These are phyloP conservation scores for Chionomys nivalis DNA, from an alignment of 2,113 vertebrate genomes.

Conservation along the genomic window DNA sequence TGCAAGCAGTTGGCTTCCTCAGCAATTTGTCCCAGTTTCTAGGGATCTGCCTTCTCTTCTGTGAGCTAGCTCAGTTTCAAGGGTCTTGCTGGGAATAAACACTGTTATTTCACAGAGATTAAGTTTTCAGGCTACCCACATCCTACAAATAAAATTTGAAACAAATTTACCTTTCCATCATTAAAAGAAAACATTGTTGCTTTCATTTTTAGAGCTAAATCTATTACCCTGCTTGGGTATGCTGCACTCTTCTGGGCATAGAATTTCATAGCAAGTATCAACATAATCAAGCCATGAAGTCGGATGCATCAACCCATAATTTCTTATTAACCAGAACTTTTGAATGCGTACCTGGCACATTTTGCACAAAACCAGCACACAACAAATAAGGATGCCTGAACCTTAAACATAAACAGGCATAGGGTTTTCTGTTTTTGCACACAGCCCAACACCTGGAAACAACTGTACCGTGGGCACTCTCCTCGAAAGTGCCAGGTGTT, in stretches of 20 bases:
- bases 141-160: slow-evolving; percentile 27
- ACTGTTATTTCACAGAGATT: slow-evolving; percentile 34
- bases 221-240: slow-evolving; percentile 78
- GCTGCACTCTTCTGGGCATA: slow-evolving; percentile 82
- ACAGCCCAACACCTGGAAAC: slow-evolving; percentile 30
- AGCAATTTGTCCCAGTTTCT: neutral
- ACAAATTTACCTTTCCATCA: slow-evolving; percentile 39
- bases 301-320: neutral
- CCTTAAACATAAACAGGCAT: neutral
- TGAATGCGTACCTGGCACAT: neutral
- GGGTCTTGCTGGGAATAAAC: neutral
- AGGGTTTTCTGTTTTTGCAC: neutral
- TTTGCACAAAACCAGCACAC: slow-evolving; percentile 18
- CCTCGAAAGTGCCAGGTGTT: slow-evolving; percentile 48
- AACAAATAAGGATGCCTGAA: neutral
- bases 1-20: neutral
- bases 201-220: slow-evolving; percentile 50
- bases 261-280: slow-evolving; percentile 76
- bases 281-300: slow-evolving; percentile 18
- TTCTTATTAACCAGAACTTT: slow-evolving; percentile 32
- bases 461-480: neutral
- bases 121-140: slow-evolving; percentile 32
- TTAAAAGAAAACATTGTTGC: neutral
- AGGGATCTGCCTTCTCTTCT: neutral
- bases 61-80: slow-evolving; percentile 12